These are phyloP conservation scores for Aplochiton taeniatus DNA, from an alignment of 2,797 vertebrate species.

Conservation along the genomic window DNA sequence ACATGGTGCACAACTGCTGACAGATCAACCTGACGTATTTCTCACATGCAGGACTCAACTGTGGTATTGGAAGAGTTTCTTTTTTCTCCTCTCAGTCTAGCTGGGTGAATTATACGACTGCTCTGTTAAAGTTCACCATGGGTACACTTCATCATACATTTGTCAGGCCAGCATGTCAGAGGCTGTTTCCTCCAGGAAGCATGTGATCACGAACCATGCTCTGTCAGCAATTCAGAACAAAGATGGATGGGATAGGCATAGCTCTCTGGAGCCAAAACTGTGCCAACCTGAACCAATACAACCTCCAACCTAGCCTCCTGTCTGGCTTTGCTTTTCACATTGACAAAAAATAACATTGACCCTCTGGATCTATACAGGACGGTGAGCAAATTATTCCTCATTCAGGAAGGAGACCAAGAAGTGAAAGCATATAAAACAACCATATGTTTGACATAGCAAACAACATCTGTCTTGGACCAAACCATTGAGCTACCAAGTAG, in stretches of 20 bases:
- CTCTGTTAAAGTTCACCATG: constrained; percentile 37
- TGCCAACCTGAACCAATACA: not conserved
- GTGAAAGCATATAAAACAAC: not conserved
- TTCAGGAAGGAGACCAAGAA: not conserved
- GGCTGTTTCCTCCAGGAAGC: constrained; percentile 50
- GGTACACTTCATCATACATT: constrained; percentile 55
- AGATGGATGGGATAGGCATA: constrained; percentile 51
- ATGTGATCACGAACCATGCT: constrained; percentile 50
- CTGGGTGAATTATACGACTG: constrained; percentile 10
- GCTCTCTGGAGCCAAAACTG: constrained; percentile 24
- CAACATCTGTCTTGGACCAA: constrained; percentile 1
- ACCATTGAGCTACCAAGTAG: not conserved
- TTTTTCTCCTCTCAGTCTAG: not conserved
- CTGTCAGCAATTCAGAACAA: constrained; percentile 55
- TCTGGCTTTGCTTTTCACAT: constrained; percentile 9
- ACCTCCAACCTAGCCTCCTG: not conserved
- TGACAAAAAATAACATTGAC: constrained; percentile 20
- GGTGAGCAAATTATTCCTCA: constrained; percentile 17
- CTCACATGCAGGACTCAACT: not conserved
- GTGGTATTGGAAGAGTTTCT: not conserved
- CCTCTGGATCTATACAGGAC: constrained; percentile 25
- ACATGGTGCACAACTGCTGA: too few species aligned
- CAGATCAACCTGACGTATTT: not conserved
- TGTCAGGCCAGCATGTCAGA: constrained; percentile 55
- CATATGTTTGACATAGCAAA: not conserved